A percentile compares a stretch with the other conserved stretches of the same genome.
Evolutionary conservation across 2,888 invertebrate genomes (phyloP).

Genomic region (Eulithis testata): DNA sequence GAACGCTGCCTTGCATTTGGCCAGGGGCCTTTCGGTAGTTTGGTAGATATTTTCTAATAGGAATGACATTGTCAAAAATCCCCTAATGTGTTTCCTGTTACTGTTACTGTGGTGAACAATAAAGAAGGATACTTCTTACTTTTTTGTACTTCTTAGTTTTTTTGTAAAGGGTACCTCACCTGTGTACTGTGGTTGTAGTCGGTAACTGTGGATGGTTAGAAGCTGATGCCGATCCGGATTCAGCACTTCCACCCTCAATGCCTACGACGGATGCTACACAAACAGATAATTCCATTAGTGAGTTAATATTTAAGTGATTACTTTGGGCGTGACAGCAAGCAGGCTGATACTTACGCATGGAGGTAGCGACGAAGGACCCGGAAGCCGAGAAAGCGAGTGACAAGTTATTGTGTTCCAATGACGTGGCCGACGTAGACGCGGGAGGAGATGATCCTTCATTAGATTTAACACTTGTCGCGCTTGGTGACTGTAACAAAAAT

Average conservation of each 20-base stretch:
- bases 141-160: too few relatives aligned
- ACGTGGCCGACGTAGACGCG: constrained; percentile 78
- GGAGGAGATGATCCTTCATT: constrained; percentile 73
- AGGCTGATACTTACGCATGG: constrained; percentile 60
- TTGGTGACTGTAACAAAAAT: constrained; percentile 65
- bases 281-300: not conserved
- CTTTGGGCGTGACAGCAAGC: too few relatives aligned
- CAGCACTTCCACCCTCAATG: constrained; percentile 57
- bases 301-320: too few relatives aligned
- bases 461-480: constrained; percentile 73
- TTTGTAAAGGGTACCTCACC: constrained; percentile 43
- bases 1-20: too few relatives aligned
- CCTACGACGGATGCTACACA: constrained; percentile 47
- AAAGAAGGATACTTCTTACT: too few relatives aligned
- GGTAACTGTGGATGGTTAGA: constrained; percentile 67
- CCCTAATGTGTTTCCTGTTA: too few relatives aligned
- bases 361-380: constrained; percentile 72
- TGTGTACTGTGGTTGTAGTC: constrained; percentile 59
- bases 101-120: too few relatives aligned
- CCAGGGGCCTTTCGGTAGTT: too few relatives aligned
- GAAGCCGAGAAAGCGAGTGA: constrained; percentile 77
- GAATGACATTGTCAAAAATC: too few relatives aligned
- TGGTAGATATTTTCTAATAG: too few relatives aligned
- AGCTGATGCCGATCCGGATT: constrained; percentile 60
- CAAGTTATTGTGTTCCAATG: constrained; percentile 79